These are phyloP conservation scores for Crotalus tigris DNA, from an alignment of 2,113 vertebrate genomes.

Conservation along the genomic window DNA sequence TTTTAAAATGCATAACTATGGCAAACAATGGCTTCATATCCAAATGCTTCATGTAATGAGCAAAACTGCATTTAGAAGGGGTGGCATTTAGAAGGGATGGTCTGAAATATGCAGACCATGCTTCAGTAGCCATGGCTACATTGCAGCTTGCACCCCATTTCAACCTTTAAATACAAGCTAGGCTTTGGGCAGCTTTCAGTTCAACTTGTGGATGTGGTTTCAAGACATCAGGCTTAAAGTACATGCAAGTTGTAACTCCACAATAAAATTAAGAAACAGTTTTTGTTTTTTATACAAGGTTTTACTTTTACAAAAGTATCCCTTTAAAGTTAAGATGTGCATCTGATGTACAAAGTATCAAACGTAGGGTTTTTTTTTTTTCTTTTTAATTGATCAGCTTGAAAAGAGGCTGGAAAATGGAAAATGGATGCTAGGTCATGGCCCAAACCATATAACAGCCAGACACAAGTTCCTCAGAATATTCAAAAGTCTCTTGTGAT, in stretches of 20 bases:
- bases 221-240: conserved; percentile 72
- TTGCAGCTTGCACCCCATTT: conserved; percentile 65
- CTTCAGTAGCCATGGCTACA: conserved; percentile 70
- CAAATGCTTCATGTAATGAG: conserved; percentile 69
- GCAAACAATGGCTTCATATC: conserved; percentile 79
- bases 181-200: conserved; percentile 62
- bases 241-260: conserved; percentile 79
- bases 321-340: conserved; percentile 87
- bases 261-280: conserved; percentile 81
- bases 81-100: conserved; percentile 52
- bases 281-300: conserved; percentile 85
- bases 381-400: conserved; percentile 74
- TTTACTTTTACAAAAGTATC: conserved; percentile 88
- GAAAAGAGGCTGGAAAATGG: conserved; percentile 83
- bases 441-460: conserved; percentile 70
- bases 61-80: conserved; percentile 68
- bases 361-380: conserved; percentile 76
- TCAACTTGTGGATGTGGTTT: conserved; percentile 67
- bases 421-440: conserved; percentile 75
- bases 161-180: conserved; percentile 69
- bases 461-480: conserved; percentile 72
- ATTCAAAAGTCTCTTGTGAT: conserved; percentile 76
- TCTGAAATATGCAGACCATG: conserved; percentile 68
- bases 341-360: conserved; percentile 92
- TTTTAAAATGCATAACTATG: conserved; percentile 68